Conservation (phyloP, 1,140 invertebrate species). For the Hylyphantes graminicola region DNA sequence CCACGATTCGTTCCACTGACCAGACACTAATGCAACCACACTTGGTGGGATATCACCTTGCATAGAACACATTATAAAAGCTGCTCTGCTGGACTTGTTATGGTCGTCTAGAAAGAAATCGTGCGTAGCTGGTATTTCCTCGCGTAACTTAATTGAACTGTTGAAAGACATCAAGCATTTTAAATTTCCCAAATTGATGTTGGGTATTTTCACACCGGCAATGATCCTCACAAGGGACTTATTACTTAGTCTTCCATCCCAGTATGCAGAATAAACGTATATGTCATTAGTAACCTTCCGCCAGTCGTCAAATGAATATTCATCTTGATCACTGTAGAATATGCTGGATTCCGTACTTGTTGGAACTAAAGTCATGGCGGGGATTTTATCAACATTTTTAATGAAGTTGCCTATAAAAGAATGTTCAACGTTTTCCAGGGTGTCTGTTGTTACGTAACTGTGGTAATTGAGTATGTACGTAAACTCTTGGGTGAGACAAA, state of each 20-base stretch:
- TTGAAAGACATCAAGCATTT: constrained; percentile 29
- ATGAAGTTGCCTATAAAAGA: too few relatives aligned
- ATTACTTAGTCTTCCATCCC: constrained; percentile 29
- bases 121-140: background rate
- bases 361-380: background rate
- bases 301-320: constrained; percentile 25
- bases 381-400: background rate
- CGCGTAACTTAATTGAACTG: background rate
- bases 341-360: background rate
- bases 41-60: background rate
- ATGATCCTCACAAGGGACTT: constrained; percentile 37
- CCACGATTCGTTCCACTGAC: constrained; percentile 1
- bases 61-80: constrained; percentile 18
- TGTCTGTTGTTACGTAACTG: constrained; percentile 23
- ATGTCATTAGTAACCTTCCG: background rate
- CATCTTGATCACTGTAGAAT: background rate
- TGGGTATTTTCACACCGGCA: background rate
- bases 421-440: background rate
- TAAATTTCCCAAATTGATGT: background rate
- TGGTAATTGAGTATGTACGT: constrained; percentile 36
- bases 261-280: constrained; percentile 52
- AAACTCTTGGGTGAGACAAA: constrained; percentile 34
- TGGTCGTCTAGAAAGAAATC: constrained; percentile 37
- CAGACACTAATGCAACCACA: constrained; percentile 15
- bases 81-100: constrained; percentile 2